These are phyloP conservation scores for Plagiodera versicolora DNA, from an alignment of 2,888 invertebrate genomes.

Conservation along the genomic window DNA sequence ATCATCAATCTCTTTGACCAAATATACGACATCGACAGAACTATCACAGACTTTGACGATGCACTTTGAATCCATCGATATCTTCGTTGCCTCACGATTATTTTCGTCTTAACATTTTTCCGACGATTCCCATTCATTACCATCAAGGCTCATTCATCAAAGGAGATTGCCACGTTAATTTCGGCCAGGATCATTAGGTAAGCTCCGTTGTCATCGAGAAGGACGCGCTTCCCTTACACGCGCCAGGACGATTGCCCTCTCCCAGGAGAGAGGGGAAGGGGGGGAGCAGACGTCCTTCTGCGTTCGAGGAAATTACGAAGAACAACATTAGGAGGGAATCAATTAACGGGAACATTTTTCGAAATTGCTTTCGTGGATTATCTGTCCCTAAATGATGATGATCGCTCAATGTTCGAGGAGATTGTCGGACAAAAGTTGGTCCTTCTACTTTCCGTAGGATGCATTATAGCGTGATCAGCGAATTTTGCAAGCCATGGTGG, in stretches of 20 bases:
- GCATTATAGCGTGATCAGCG: too few species aligned
- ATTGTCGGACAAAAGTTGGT: not conserved
- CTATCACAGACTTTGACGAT: not conserved
- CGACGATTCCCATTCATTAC: slow-evolving; percentile 35
- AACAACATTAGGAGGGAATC: slow-evolving; percentile 30
- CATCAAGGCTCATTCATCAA: slow-evolving; percentile 45
- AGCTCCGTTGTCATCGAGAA: slow-evolving; percentile 44
- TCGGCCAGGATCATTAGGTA: slow-evolving; percentile 46
- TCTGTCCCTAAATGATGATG: not conserved
- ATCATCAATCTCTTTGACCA: too few species aligned
- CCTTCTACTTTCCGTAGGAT: too few species aligned
- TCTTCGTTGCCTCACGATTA: not conserved
- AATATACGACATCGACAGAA: slow-evolving; percentile 3
- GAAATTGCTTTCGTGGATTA: not conserved
- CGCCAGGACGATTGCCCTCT: slow-evolving; percentile 30
- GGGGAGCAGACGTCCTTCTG: slow-evolving; percentile 16
- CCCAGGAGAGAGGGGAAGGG: slow-evolving; percentile 26
- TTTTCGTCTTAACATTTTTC: slow-evolving; percentile 20
- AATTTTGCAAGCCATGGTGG: too few species aligned
- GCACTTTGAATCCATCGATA: not conserved
- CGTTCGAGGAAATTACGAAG: slow-evolving; percentile 26
- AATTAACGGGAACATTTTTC: slow-evolving; percentile 16
- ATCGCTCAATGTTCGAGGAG: not conserved
- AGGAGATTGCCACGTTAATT: slow-evolving; percentile 46
- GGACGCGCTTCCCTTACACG: slow-evolving; percentile 25